Base-by-base conservation (phyloP, 2,888 invertebrate genomes). In the Pyrrhia umbra region DNA sequence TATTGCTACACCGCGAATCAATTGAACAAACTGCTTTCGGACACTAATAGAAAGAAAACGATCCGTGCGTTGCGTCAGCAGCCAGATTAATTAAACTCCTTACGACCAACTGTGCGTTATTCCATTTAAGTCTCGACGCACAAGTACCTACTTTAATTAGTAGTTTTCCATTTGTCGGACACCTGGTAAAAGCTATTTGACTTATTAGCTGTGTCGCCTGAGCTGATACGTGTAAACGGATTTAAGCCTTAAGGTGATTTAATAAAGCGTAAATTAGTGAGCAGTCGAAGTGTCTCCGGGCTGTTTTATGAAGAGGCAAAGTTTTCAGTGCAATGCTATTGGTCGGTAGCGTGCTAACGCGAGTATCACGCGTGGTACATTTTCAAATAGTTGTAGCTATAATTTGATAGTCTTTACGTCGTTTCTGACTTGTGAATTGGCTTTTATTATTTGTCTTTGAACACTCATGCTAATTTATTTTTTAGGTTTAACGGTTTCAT, bases 401-500 rank as follows among this genome's bases (percentile, higher is more conserved):
- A 89, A 92, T 91, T 92, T 90, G 88, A 92, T 92, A 89, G 91
- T 91, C 87, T 92, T 91, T 90, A 90, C 92, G 86, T 89, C 79
- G 87, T 80, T 85, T 83, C 85, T 84, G 79, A 91, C 89, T 85
- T 91, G 93, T 91, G 84, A 93, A 93, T 93, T 93, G 88, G 85
- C 84, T 89, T 90, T 89, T 88, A 87, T 90, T 93, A 90, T 93
- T 93, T 93, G 92, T 92, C 89, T 92, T 93, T 87, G 90, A 90
- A 84, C 77, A 83, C 75, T 81, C 79, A 85, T 88, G 93, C 88
- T 92, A 93, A 93, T 89, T 89, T 88, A 88, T 91, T 91, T 93
- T 93, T 92, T 91, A 89, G 88, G 89, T 88, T 91, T 92, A 93
- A 92, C 92, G 89, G 91, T 92, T 92, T 92, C 91, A 92, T 92